A percentile compares a stretch with the other conserved stretches of the same genome.
Conservation (phyloP, 2,797 vertebrate genomes). For the Yasuhikotakia modesta region DNA sequence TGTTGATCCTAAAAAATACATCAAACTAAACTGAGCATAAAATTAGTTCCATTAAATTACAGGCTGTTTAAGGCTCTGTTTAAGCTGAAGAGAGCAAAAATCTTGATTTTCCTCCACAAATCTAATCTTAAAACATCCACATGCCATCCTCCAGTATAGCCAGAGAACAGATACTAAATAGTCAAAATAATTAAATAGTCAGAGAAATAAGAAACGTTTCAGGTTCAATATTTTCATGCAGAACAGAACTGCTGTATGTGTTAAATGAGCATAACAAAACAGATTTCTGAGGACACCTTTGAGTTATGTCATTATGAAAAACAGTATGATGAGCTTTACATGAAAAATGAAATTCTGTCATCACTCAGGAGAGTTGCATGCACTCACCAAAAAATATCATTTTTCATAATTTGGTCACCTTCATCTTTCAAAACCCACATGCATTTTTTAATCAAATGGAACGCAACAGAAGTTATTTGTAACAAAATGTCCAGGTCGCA, state of each 20-base stretch:
- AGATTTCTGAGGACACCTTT: background rate
- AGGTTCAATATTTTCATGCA: slow-evolving; percentile 7
- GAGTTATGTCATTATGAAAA: background rate
- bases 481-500: no score
- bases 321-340: background rate
- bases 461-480: no score
- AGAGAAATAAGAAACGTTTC: background rate
- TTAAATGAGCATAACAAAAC: background rate
- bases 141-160: background rate
- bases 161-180: slow-evolving; percentile 5
- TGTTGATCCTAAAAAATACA: background rate
- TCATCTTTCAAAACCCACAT: no score
- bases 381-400: background rate
- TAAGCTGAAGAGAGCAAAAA: background rate
- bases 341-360: background rate
- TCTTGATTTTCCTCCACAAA: slow-evolving; percentile 5
- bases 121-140: slow-evolving; percentile 1
- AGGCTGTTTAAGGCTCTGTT: slow-evolving; percentile 10
- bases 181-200: slow-evolving; percentile 5
- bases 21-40: slow-evolving; percentile 20
- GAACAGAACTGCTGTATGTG: background rate
- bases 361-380: background rate
- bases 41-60: slow-evolving; percentile 6
- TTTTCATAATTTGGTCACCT: background rate
- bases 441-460: background rate